Evolutionary conservation across 2,888 invertebrate genomes (phyloP), one percentile per base, ranked within the genome.

Genomic region (Lithodes maja): DNA sequence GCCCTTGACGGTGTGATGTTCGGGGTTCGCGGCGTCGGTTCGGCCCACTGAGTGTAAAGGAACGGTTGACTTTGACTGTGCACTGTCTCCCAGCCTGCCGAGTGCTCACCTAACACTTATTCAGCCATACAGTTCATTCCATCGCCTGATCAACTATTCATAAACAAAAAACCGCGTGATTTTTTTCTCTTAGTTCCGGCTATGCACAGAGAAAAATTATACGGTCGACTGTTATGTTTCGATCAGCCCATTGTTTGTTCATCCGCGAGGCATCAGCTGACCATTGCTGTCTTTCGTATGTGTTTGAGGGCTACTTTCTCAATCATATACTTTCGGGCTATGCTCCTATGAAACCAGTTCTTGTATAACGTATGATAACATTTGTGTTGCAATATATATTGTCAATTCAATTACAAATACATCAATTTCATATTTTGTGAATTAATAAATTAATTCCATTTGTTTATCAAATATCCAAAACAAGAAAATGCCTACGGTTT

Each of bases 101-200:
- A 15, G 82, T 82, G 82, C 82, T 52, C 49, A 12, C 69, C 82
- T 82, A 82, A 82, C 69, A 50, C 69, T 82, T 82, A 33, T 2
- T 61, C 68, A 61, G 68, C 15, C 68, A 61, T 61, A 7, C 68
- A 61, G 7, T 61, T 61, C 7, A 7, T 61, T 17, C 15, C 17
- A n/a, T 71, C n/a, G n/a, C 71, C 71, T 71, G 71, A 71, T 5
- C 71, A 71, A 71, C 17, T 17, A 71, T 71, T 71, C 17, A 71
- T 71, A 71, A 71, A 71, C 71, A 71, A 5, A n/a, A 2, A 5
- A 71, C 71, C 71, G 17, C 2, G n/a, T 71, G 71, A 71, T 17
- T 71, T 71, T 71, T 71, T 71, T 1, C n/a, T 3, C 71, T 71
- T 71, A n/a, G 71, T 12, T 15, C 68, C 9, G 15, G 3, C 1